Percentiles rank a stretch among this genome's conserved stretches.
These are phyloP conservation scores for Bellardia pandia DNA, from an alignment of 2,888 invertebrate genomes.

Conservation along the genomic window DNA sequence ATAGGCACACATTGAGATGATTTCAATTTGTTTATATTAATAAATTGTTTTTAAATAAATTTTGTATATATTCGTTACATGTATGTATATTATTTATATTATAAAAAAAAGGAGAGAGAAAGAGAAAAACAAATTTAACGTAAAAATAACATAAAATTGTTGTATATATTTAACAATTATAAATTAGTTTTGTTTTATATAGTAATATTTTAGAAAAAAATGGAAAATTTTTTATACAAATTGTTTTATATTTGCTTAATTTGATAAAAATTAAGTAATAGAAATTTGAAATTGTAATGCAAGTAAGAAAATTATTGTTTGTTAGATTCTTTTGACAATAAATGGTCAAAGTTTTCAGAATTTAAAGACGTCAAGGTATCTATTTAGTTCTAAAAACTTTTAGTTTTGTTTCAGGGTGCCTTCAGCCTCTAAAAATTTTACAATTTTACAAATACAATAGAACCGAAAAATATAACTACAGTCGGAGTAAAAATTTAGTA, in stretches of 20 bases:
- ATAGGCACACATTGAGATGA: constrained; percentile 77
- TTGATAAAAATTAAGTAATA: neutral
- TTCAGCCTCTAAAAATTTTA: too few relatives aligned
- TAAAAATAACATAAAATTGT: constrained; percentile 34
- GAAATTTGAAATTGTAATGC: neutral
- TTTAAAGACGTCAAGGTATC: too few relatives aligned
- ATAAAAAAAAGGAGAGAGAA: constrained; percentile 51
- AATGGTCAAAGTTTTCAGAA: too few relatives aligned
- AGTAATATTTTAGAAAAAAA: neutral
- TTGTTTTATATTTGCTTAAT: neutral
- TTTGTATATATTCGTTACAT: constrained; percentile 49
- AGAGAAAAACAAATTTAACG: constrained; percentile 58
- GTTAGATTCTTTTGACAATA: too few relatives aligned
- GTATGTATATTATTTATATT: constrained; percentile 45
- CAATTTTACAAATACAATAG: too few relatives aligned
- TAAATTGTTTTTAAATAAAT: constrained; percentile 41
- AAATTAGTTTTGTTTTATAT: neutral
- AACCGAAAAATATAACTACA: too few relatives aligned
- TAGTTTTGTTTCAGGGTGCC: too few relatives aligned
- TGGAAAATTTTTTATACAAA: neutral
- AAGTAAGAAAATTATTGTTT: constrained; percentile 24
- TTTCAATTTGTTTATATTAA: constrained; percentile 40
- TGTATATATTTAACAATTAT: constrained; percentile 34
- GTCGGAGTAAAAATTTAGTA: too few relatives aligned
- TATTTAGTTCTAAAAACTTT: too few relatives aligned